Evolutionary conservation across 2,797 vertebrate genomes (phyloP).

Genomic region (Kryptopterus vitreolus): DNA sequence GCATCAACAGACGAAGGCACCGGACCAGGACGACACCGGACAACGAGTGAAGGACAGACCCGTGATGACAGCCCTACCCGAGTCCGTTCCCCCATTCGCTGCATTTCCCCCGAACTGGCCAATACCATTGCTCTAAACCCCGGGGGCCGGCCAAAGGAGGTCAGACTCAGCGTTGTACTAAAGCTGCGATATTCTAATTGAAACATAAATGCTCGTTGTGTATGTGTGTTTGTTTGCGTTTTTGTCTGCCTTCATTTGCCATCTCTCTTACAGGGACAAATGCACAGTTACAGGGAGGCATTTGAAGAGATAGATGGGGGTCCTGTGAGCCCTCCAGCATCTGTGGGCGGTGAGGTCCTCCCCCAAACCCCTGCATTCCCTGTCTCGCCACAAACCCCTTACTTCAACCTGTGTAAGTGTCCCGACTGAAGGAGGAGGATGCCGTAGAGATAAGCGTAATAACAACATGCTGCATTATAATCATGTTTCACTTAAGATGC

Average conservation of each 20-base stretch:
- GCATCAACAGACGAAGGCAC: constrained; percentile 72
- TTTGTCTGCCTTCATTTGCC: constrained; percentile 24
- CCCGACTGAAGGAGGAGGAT: constrained; percentile 67
- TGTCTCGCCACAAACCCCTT: constrained; percentile 81
- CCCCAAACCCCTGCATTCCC: constrained; percentile 83
- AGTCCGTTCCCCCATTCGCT: constrained; percentile 86
- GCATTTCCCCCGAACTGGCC: constrained; percentile 92
- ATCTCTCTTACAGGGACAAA: constrained; percentile 80
- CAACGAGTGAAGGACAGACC: constrained; percentile 82
- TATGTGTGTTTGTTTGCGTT: constrained; percentile 25
- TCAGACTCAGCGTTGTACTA: constrained; percentile 59
- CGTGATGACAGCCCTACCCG: constrained; percentile 74
- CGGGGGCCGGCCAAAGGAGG: constrained; percentile 96
- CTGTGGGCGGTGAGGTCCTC: constrained; percentile 87
- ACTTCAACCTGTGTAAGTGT: constrained; percentile 83
- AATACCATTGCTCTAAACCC: constrained; percentile 94
- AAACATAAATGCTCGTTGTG: neutral
- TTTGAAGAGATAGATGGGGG: constrained; percentile 91
- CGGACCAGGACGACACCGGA: constrained; percentile 69
- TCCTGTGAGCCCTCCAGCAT: constrained; percentile 73
- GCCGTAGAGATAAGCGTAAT: constrained; percentile 73
- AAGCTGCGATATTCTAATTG: neutral
- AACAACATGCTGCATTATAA: too few species aligned
- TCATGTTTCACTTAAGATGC: too few species aligned
- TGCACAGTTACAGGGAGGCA: constrained; percentile 98